Conservation (phyloP, 2,888 invertebrate species). For the Sminthurinus aureus region DNA sequence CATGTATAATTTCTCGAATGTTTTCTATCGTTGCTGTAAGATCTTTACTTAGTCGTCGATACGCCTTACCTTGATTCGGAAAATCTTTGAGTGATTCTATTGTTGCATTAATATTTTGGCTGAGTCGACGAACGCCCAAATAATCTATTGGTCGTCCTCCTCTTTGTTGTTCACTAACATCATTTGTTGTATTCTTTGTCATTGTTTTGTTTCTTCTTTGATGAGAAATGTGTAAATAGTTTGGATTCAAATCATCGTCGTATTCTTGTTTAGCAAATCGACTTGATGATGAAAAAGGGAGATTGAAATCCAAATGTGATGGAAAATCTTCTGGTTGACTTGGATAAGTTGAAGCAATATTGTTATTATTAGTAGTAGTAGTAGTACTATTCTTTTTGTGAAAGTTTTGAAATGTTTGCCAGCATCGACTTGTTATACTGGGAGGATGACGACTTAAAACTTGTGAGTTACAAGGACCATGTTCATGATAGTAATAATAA, state of each 20-base stretch:
- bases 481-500: neutral
- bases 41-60: slow-evolving; percentile 49
- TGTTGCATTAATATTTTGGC: slow-evolving; percentile 49
- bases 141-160: neutral
- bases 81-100: slow-evolving; percentile 51
- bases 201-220: neutral
- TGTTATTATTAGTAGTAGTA: slow-evolving; percentile 1
- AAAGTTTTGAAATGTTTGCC: slow-evolving; percentile 27
- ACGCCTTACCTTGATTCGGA: slow-evolving; percentile 39
- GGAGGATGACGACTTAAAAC: slow-evolving; percentile 20
- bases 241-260: neutral
- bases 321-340: slow-evolving; percentile 25
- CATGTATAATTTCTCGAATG: slow-evolving; percentile 52
- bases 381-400: neutral
- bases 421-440: slow-evolving; percentile 31
- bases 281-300: neutral
- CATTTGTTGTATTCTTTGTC: neutral
- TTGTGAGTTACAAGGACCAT: neutral
- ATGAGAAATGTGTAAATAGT: neutral
- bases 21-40: slow-evolving; percentile 54
- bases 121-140: slow-evolving; percentile 40
- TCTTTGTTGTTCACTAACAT: neutral
- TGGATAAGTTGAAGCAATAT: slow-evolving; percentile 5
- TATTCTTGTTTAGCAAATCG: neutral
- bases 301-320: neutral